Base-by-base conservation (phyloP, 2,113 vertebrate species). In the Cyanoderma ruficeps region DNA sequence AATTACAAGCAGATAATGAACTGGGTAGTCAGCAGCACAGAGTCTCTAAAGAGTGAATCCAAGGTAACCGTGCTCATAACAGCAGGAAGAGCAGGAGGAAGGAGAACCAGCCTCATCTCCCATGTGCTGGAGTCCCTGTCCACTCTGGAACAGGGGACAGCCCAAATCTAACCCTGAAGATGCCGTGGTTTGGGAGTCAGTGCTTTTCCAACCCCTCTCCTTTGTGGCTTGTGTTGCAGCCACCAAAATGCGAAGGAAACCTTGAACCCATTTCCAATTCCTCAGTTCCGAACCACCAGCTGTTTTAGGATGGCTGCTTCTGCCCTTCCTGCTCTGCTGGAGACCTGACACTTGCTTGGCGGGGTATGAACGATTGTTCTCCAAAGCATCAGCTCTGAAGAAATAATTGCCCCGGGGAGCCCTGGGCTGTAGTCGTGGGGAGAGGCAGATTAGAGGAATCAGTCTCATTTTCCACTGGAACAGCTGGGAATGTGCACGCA, bases 1-100 rank as follows among this genome's bases (percentile, higher is more conserved):
- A 90, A 68, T 94, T 92, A 92, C 93, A 71, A 78, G 88, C 37
- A 74, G 90, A 83, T 92, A 95, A 94, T 78, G 88, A 89, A 97
- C 60, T 41, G 76, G 92, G 22, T 16, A 44, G 22, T 75, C 85
- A 52, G 92, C 21, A 78, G 86, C 72, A 80, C 64, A 83, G 88
- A 49, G 64, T 25, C 31, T 50, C 42, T 18, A 2, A n/a, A 37
- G 64, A 71, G 6, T 30, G 85, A 74, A 75, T 78, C 63, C 52
- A 67, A 56, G 80, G 39, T 50, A 57, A 41, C 18, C 0, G 0
- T 41, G 53, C 33, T 31, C 35, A 20, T 1, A 56, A 10, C 24
- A 35, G 69, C 50, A 20, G 35, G 64, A 14, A 31, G 60, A 1
- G 52, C 42, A 61, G 90, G 24, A 70, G 18, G 50, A 50, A 42